Conservation (phyloP, 2,113 vertebrate species). For the Halichoeres trimaculatus region DNA sequence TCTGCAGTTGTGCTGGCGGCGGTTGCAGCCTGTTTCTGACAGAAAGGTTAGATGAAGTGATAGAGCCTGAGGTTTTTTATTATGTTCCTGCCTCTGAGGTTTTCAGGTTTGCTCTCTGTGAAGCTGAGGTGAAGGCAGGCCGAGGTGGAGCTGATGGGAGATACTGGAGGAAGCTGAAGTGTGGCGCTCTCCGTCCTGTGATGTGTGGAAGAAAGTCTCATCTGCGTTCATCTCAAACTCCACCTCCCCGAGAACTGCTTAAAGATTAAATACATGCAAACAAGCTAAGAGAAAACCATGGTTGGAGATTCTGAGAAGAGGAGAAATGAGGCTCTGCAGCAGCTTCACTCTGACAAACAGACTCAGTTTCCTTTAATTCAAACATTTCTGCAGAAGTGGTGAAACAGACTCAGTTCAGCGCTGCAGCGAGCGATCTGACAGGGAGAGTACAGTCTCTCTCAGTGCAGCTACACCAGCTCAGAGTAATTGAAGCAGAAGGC, state of each 20-base stretch:
- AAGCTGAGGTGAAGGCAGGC: slow-evolving; percentile 25
- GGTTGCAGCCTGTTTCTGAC: not conserved
- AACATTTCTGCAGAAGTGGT: too few species aligned
- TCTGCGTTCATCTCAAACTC: slow-evolving; percentile 36
- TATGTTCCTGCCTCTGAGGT: slow-evolving; percentile 45
- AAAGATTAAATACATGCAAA: slow-evolving; percentile 27
- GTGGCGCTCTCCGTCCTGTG: slow-evolving; percentile 40
- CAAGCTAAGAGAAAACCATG: not conserved
- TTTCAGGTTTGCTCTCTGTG: slow-evolving; percentile 30
- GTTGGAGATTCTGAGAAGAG: slow-evolving; percentile 61
- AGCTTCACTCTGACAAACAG: not conserved
- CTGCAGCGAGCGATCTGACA: too few species aligned
- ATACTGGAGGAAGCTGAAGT: slow-evolving; percentile 52
- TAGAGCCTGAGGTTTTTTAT: slow-evolving; percentile 59
- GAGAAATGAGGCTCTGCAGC: slow-evolving; percentile 10
- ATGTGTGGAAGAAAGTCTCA: slow-evolving; percentile 54
- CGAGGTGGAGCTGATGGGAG: slow-evolving; percentile 48
- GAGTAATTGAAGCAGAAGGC: slow-evolving; percentile 79
- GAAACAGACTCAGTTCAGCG: not conserved
- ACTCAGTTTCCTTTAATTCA: not conserved
- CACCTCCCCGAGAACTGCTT: slow-evolving; percentile 5
- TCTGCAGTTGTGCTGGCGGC: not conserved
- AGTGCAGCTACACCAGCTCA: slow-evolving; percentile 24
- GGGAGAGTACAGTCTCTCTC: slow-evolving; percentile 39
- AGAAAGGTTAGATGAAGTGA: slow-evolving; percentile 57